phyloP scores from a whole-genome alignment of 1,140 invertebrate genomes.

The Bombus cullumanus region DNA sequence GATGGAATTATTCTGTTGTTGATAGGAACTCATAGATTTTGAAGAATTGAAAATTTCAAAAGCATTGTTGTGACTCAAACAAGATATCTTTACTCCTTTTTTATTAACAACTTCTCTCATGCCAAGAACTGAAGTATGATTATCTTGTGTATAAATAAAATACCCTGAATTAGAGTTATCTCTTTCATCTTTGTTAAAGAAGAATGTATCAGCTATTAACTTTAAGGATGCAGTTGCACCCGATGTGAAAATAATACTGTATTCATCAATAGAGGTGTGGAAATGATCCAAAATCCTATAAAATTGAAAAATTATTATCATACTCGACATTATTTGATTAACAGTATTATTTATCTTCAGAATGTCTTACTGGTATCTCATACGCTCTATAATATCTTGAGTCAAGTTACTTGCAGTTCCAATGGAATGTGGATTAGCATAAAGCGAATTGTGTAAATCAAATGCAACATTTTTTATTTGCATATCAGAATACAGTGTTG shows the following conservation, averaged over 20 bases:
- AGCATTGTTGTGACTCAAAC: slow-evolving; percentile 83
- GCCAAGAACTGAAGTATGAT: slow-evolving; percentile 97
- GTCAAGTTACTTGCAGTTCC: slow-evolving; percentile 88
- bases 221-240: slow-evolving; percentile 94
- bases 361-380: slow-evolving; percentile 87
- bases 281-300: slow-evolving; percentile 92
- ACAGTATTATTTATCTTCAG: neutral
- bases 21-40: slow-evolving; percentile 36
- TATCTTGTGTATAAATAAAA: slow-evolving; percentile 94
- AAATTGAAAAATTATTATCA: slow-evolving; percentile 31
- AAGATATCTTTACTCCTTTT: slow-evolving; percentile 82
- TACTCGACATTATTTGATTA: neutral
- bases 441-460: slow-evolving; percentile 88
- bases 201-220: slow-evolving; percentile 92
- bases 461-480: slow-evolving; percentile 88
- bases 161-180: slow-evolving; percentile 80
- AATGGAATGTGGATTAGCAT: slow-evolving; percentile 94
- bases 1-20: slow-evolving; percentile 20
- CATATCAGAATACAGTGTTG: slow-evolving; percentile 90
- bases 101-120: slow-evolving; percentile 88
- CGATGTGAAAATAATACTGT: slow-evolving; percentile 95
- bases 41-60: slow-evolving; percentile 76
- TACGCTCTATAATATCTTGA: slow-evolving; percentile 91
- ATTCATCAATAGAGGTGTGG: slow-evolving; percentile 90
- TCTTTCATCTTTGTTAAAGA: slow-evolving; percentile 81